Percentiles rank a stretch among this genome's conserved stretches.
These are phyloP conservation scores for Nomada fucata DNA, from an alignment of 2,888 invertebrate species.

Conservation along the genomic window DNA sequence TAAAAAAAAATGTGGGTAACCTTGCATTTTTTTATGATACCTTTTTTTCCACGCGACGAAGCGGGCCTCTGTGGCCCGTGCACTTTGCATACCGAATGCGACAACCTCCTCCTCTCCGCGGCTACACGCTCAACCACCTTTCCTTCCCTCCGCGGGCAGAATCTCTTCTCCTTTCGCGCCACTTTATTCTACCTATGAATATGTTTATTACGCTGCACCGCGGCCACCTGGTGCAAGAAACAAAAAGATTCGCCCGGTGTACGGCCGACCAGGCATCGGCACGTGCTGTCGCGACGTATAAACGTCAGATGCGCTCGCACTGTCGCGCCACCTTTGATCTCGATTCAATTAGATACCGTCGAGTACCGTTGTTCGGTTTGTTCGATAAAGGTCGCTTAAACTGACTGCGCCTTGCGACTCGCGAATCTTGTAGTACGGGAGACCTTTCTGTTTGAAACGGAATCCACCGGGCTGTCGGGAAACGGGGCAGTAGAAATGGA, in stretches of 20 bases:
- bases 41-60: constrained; percentile 69
- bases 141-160: neutral
- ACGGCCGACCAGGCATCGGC: constrained; percentile 65
- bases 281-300: constrained; percentile 63
- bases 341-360: constrained; percentile 44
- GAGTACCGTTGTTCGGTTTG: constrained; percentile 17
- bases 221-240: constrained; percentile 69
- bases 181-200: constrained; percentile 66
- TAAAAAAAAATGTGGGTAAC: constrained; percentile 80
- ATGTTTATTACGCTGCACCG: constrained; percentile 76
- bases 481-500: neutral
- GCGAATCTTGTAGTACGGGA: neutral
- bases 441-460: neutral
- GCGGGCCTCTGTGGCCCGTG: constrained; percentile 67
- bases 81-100: constrained; percentile 78
- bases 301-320: constrained; percentile 49
- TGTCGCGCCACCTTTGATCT: constrained; percentile 53
- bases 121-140: neutral
- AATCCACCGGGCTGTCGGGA: neutral
- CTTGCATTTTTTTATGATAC: constrained; percentile 79
- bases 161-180: constrained; percentile 36
- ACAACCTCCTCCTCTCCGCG: constrained; percentile 61
- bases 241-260: constrained; percentile 62
- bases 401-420: neutral
- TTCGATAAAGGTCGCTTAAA: constrained; percentile 30